A percentile compares a stretch with the other conserved stretches of the same genome.
Evolutionary conservation across 2,888 invertebrate species (phyloP).

Genomic region (Argyra leucocephala): DNA sequence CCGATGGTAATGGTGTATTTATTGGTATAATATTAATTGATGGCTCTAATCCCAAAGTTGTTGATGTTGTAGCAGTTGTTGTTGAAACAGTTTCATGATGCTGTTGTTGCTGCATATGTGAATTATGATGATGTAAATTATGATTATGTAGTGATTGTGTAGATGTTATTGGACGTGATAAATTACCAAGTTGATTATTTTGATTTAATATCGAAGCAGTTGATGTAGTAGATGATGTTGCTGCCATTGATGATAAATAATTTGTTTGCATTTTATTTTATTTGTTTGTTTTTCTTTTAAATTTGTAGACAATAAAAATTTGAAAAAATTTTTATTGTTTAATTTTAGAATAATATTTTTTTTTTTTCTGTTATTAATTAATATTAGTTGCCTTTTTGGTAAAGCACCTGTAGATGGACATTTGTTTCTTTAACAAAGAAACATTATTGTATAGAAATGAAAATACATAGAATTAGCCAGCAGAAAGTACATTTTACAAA

Average conservation of each 20-base stretch:
- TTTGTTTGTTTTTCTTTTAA: background rate
- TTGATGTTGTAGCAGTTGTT: background rate
- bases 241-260: conserved; percentile 18
- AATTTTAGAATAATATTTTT: background rate
- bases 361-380: background rate
- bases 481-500: background rate
- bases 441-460: background rate
- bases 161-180: background rate
- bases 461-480: background rate
- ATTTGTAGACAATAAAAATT: background rate
- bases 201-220: background rate
- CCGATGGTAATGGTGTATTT: conserved; percentile 4
- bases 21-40: background rate
- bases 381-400: background rate
- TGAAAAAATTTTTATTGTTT: background rate
- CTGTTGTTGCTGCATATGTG: conserved; percentile 14
- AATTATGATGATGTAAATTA: conserved; percentile 12
- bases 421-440: background rate
- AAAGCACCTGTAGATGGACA: background rate
- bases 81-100: conserved; percentile 8
- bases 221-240: conserved; percentile 18
- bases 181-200: background rate
- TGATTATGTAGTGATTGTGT: conserved; percentile 13
- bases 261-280: conserved; percentile 11
- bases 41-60: background rate